phyloP scores from a whole-genome alignment of 2,888 invertebrate genomes.

The Pelosia muscerda region DNA sequence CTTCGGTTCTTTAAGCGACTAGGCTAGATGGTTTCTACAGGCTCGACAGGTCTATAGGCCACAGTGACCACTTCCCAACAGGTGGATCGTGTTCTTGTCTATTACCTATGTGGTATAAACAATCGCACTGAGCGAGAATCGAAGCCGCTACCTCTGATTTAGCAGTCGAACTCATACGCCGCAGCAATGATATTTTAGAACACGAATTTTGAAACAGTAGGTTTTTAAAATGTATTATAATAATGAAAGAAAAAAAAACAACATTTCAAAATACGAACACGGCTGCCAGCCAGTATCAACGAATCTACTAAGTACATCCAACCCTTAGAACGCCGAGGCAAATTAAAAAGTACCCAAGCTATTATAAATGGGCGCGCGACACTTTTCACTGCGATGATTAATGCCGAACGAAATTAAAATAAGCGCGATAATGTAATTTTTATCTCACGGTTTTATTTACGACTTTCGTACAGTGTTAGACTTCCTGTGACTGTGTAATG shows the following conservation, averaged over 20 bases:
- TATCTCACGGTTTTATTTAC: slow-evolving; percentile 80
- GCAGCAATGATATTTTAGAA: too few relatives aligned
- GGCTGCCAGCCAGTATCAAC: slow-evolving; percentile 41
- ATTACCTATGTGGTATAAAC: too few relatives aligned
- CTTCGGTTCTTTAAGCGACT: too few relatives aligned
- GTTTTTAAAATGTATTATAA: background rate
- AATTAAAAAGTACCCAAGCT: slow-evolving; percentile 70
- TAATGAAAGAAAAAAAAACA: background rate
- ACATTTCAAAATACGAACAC: slow-evolving; percentile 27
- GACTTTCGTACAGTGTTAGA: slow-evolving; percentile 52
- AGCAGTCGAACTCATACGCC: too few relatives aligned
- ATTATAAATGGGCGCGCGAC: slow-evolving; percentile 67
- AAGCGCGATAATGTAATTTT: slow-evolving; percentile 80
- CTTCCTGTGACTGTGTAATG: slow-evolving; percentile 48
- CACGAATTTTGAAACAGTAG: background rate
- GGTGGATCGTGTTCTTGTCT: too few relatives aligned
- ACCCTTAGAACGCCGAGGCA: slow-evolving; percentile 65
- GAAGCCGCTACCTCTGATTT: too few relatives aligned
- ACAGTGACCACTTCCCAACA: too few relatives aligned
- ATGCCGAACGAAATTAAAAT: slow-evolving; percentile 83
- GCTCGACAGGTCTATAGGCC: too few relatives aligned
- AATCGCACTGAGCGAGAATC: too few relatives aligned
- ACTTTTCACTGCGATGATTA: slow-evolving; percentile 73
- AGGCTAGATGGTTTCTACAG: too few relatives aligned
- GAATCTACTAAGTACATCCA: slow-evolving; percentile 55